These are phyloP conservation scores for Leucosticte australis DNA, from an alignment of 2,113 vertebrate genomes.

Conservation along the genomic window DNA sequence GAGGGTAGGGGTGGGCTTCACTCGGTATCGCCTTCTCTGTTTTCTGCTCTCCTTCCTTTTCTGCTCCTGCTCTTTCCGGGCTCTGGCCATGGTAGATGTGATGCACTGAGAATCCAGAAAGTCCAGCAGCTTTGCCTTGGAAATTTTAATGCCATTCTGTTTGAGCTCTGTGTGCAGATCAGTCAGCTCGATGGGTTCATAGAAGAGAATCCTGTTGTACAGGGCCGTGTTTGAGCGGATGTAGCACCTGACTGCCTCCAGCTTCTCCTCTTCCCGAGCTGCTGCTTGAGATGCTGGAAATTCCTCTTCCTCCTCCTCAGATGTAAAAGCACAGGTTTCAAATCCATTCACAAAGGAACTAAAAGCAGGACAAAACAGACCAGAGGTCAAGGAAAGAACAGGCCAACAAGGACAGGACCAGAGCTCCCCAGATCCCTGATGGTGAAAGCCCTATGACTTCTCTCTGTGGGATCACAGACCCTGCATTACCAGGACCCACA, in stretches of 20 bases:
- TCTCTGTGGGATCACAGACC: background rate
- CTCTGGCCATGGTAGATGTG: slow-evolving; percentile 87
- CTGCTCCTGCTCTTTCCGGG: slow-evolving; percentile 64
- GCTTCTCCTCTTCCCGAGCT: slow-evolving; percentile 64
- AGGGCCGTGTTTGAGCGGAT: slow-evolving; percentile 79
- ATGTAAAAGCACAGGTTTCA: slow-evolving; percentile 22
- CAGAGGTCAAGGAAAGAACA: background rate
- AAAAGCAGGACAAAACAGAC: background rate
- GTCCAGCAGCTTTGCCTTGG: slow-evolving; percentile 82
- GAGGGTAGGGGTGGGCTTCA: background rate
- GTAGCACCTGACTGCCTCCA: slow-evolving; percentile 78
- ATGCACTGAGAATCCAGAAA: slow-evolving; percentile 91
- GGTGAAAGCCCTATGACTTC: background rate
- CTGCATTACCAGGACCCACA: background rate
- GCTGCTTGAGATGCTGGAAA: slow-evolving; percentile 80
- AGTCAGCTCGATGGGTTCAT: slow-evolving; percentile 87
- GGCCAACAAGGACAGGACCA: background rate
- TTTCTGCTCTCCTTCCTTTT: slow-evolving; percentile 30
- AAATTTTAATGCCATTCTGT: slow-evolving; percentile 81
- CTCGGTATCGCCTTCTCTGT: background rate
- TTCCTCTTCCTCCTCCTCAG: slow-evolving; percentile 75
- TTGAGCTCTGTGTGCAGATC: slow-evolving; percentile 83
- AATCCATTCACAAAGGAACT: slow-evolving; percentile 71
- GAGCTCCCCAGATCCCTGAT: background rate
- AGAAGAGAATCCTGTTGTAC: slow-evolving; percentile 83